Conservation (phyloP, 2,797 vertebrate genomes). For the Halcyon leucocephala region DNA sequence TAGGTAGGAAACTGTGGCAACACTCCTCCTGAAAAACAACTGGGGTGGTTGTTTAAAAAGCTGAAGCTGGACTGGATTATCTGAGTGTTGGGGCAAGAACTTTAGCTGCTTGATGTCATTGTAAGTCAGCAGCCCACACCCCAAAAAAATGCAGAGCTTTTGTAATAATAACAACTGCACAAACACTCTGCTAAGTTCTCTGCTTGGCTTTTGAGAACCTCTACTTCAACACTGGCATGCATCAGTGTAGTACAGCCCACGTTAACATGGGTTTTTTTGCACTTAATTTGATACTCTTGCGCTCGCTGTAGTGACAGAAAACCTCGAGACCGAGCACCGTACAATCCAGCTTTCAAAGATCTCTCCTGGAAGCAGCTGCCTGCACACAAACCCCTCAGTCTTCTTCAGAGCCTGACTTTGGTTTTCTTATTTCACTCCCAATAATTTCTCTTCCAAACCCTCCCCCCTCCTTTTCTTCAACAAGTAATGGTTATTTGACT, state of each 20-base stretch:
- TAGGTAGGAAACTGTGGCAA: constrained; percentile 17
- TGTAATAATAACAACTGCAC: neutral
- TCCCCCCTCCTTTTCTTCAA: neutral
- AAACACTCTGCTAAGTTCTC: neutral
- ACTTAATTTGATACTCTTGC: neutral
- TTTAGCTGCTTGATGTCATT: neutral
- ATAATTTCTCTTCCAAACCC: neutral
- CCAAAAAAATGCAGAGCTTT: neutral
- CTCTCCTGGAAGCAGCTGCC: neutral
- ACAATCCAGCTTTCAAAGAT: neutral
- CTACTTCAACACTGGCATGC: neutral
- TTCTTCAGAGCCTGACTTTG: neutral
- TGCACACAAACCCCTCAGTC: neutral
- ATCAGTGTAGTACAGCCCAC: too few species aligned
- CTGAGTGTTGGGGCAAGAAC: neutral
- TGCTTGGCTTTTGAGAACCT: neutral
- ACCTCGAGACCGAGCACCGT: neutral
- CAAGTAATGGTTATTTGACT: neutral
- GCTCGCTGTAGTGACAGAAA: neutral
- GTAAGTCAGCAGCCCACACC: neutral
- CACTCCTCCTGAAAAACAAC: constrained; percentile 33
- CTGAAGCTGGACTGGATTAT: constrained; percentile 12
- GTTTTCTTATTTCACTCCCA: neutral
- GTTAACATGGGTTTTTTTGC: neutral
- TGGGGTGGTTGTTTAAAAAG: constrained; percentile 37